Base-by-base conservation (phyloP, 2,797 vertebrate genomes). In the Hephaestus fuliginosus region DNA sequence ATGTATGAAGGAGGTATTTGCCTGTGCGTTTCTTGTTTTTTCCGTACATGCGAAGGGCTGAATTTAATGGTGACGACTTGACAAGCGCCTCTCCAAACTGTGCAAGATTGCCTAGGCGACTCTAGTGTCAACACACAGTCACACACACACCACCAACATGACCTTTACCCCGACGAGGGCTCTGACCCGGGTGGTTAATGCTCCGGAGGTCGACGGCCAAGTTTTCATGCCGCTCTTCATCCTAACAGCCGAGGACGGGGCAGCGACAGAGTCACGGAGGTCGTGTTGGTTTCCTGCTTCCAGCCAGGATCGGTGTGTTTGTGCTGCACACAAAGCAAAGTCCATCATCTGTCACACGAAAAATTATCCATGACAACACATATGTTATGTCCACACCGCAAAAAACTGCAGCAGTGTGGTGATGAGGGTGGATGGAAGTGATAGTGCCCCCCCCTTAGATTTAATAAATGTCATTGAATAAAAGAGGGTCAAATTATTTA, bases 81-180 rank as follows among this genome's bases (percentile, higher is more conserved):
- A 49, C 28, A 70, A 74, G 56, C 77, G 82, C 70, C 14, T 55
- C 36, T 11, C 0, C 56, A 52, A 44, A 55, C 66, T 20, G 30
- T 12, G 62, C 53, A 25, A 41, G 30, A 73, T 85, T 18, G 76
- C 17, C 20, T 64, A 2, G 11, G 20, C 68, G 65, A 2, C 61
- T 18, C n/a, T 73, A 33, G 61, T 68, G 76, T 73, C 71, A 69
- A 74, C 61, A 78, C 55, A 71, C 63, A 65, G 52, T 39, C 51
- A 18, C 43, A 58, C 58, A 64, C 56, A 30, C 49, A 56, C 36
- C 8, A 58, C 4, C 22, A 58, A 76, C 80, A 1, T 13, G 68
- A 77, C 86, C 88, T 82, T 84, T 87, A 68, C 64, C 71, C 81
- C n/a, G 60, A 60, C 61, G 60, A 68, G 65, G 30, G 53, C 77